These are phyloP conservation scores for Crotophaga sulcirostris DNA, from an alignment of 2,113 vertebrate species.

Conservation along the genomic window DNA sequence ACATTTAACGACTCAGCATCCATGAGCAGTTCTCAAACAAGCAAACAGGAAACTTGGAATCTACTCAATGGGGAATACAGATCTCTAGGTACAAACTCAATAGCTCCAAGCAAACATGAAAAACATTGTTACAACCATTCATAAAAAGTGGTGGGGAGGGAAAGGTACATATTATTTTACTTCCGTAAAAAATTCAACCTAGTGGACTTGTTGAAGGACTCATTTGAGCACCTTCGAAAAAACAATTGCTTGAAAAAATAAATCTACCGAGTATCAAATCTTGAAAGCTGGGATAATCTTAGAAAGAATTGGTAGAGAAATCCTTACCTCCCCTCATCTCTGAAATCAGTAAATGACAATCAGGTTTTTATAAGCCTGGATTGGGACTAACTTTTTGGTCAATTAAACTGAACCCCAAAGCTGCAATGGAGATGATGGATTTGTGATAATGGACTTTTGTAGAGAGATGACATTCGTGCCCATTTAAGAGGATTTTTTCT, in stretches of 20 bases:
- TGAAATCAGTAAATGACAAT: neutral
- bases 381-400: neutral
- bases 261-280: neutral
- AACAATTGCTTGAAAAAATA: neutral
- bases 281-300: neutral
- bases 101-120: neutral
- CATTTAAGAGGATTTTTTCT: neutral
- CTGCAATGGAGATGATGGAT: neutral
- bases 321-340: neutral
- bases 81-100: neutral
- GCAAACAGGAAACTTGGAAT: neutral
- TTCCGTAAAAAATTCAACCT: neutral
- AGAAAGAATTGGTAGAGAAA: neutral
- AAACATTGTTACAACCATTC: neutral
- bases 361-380: neutral
- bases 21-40: neutral
- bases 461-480: neutral
- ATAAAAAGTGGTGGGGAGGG: neutral
- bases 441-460: neutral
- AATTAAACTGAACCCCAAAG: neutral
- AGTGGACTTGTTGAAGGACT: neutral
- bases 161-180: neutral
- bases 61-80: neutral
- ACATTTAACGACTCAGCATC: neutral
- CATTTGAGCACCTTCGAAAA: neutral